These are phyloP conservation scores for Lumbricus terrestris DNA, from an alignment of 2,888 invertebrate species.

Conservation along the genomic window DNA sequence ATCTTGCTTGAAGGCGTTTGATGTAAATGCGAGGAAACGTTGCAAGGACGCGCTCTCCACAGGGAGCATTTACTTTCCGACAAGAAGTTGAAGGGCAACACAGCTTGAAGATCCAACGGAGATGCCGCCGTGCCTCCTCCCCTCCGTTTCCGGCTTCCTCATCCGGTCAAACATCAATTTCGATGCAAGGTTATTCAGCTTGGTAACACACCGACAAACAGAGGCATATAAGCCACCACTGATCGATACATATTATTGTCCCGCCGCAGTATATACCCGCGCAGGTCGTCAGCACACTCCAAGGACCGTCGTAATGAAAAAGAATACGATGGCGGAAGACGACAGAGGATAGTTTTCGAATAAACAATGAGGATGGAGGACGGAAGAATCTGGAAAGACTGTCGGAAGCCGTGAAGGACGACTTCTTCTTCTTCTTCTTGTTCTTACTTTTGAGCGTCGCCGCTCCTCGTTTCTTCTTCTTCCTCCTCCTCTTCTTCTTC, in stretches of 20 bases:
- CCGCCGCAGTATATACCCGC: too few species aligned
- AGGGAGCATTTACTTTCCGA: not conserved
- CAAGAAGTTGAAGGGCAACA: not conserved
- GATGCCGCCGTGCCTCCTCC: too few species aligned
- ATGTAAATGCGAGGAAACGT: not conserved
- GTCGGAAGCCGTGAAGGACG: slow-evolving; percentile 3
- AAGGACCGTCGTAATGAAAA: not conserved
- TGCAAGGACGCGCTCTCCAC: not conserved
- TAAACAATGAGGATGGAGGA: not conserved
- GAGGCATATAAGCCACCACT: too few species aligned
- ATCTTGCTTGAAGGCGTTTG: not conserved
- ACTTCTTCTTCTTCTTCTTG: not conserved
- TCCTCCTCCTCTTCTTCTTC: too few species aligned
- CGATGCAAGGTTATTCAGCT: not conserved
- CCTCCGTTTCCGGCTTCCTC: not conserved
- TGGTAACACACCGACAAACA: not conserved
- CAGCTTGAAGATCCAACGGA: not conserved
- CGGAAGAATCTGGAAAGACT: not conserved
- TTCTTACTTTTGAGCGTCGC: not conserved
- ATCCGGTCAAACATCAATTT: not conserved
- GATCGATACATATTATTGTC: not conserved
- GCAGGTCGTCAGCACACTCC: not conserved
- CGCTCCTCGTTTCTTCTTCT: not conserved
- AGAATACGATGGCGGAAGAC: not conserved
- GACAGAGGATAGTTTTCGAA: not conserved